These are phyloP conservation scores for Squalus acanthias DNA, from an alignment of 2,797 vertebrate species.

Conservation along the genomic window DNA sequence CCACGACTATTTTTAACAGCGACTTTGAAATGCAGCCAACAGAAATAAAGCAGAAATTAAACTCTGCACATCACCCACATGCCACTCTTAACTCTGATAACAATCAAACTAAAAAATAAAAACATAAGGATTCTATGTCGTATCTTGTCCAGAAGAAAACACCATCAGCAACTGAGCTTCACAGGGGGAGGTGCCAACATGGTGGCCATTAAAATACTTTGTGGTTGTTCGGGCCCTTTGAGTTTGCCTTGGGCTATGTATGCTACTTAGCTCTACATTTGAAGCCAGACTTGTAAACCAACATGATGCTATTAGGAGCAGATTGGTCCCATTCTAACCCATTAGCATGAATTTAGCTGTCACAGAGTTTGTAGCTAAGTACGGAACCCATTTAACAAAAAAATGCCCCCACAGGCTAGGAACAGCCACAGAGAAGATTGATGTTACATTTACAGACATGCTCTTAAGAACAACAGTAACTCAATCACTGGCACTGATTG, in stretches of 20 bases:
- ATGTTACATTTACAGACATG: background rate
- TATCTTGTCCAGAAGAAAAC: background rate
- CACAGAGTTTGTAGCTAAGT: slow-evolving; percentile 17
- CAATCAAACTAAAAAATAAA: background rate
- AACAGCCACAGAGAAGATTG: background rate
- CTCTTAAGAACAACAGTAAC: background rate
- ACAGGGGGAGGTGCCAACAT: background rate
- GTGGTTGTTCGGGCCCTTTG: background rate
- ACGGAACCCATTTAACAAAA: background rate
- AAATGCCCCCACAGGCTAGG: background rate
- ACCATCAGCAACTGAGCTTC: background rate
- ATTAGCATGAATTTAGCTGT: slow-evolving; percentile 34
- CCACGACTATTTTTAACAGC: background rate
- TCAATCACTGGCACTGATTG: background rate
- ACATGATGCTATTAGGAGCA: slow-evolving; percentile 32
- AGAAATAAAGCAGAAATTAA: slow-evolving; percentile 20
- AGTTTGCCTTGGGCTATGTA: background rate
- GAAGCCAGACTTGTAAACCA: slow-evolving; percentile 25
- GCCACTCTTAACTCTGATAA: background rate
- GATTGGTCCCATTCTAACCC: slow-evolving; percentile 15
- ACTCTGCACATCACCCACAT: background rate
- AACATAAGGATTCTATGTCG: background rate
- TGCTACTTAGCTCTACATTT: slow-evolving; percentile 26
- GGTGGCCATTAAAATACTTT: slow-evolving; percentile 16
- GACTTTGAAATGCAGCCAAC: slow-evolving; percentile 11